Base-by-base conservation (phyloP, 2,113 vertebrate species). In the Chloroceryle aenea region DNA sequence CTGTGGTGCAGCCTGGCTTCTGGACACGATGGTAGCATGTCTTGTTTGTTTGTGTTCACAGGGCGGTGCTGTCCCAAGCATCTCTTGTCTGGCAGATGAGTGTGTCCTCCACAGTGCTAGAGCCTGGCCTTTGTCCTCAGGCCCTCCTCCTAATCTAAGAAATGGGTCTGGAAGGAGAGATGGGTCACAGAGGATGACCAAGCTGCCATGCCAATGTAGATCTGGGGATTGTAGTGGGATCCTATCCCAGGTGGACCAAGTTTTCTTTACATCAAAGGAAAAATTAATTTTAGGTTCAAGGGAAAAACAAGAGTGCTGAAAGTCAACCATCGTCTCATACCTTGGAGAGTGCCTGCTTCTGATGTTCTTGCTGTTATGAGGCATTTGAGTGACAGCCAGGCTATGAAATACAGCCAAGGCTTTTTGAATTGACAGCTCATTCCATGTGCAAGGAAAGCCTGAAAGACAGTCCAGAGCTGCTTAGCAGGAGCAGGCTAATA, bases 351-450 rank as follows among this genome's bases (percentile, higher is more conserved):
- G 34, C 29, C 69, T 81, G 50, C 32, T 89, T 78, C 73, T 74
- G 76, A 71, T 75, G 48, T 59, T 56, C 84, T 87, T 1, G 0
- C 50, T 84, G 22, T 63, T 86, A 27, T 4, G 36, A 94, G 73
- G 76, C 8, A 2, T 59, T 69, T 84, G 77, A 93, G 66, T 64
- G 81, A 84, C 82, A 91, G 91, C 66, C 89, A 76, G 62, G 19
- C 85, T 36, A 29, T 76, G 87, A 96, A 87, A 87, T 36, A 93
- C 0, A 1, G 91, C 91, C 93, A 94, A 85, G 52, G 29, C 53
- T 38, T 82, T 92, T 79, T 48, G 48, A 87, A 87, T 13, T 94
- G 94, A 91, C 94, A 93, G 93, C 66, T 94, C 74, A n/a, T 89
- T 95, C 74, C 74, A 53, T 36, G 50, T 56, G n/a, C 58, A 78